A percentile compares a stretch with the other conserved stretches of the same genome.
Evolutionary conservation across 2,888 invertebrate genomes (phyloP).

Genomic region (Halictus quadricinctus): DNA sequence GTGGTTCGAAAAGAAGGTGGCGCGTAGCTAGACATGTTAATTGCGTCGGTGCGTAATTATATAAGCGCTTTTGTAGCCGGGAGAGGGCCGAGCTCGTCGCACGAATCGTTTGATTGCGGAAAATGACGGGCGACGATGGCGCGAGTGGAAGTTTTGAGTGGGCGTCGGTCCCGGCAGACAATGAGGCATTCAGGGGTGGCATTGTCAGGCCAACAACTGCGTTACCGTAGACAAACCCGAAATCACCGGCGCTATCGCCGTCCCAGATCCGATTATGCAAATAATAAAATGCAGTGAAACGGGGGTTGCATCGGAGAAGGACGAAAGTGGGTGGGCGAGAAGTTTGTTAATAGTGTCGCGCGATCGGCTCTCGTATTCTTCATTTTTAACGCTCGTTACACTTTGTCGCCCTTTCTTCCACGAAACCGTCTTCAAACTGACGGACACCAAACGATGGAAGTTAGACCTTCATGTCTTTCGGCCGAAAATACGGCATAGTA

Average conservation of each 20-base stretch:
- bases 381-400: not conserved
- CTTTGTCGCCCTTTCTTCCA: not conserved
- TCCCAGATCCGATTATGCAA: constrained; percentile 79
- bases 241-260: constrained; percentile 79
- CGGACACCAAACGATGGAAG: not conserved
- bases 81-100: constrained; percentile 49
- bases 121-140: constrained; percentile 72
- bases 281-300: constrained; percentile 74
- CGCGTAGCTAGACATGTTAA: constrained; percentile 63
- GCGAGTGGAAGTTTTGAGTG: constrained; percentile 79
- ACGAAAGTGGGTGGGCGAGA: constrained; percentile 31
- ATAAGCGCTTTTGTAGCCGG: constrained; percentile 56
- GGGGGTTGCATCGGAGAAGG: constrained; percentile 22
- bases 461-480: not conserved
- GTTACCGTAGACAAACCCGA: constrained; percentile 81
- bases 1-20: constrained; percentile 1
- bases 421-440: not conserved
- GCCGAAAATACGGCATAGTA: not conserved
- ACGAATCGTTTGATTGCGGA: constrained; percentile 78
- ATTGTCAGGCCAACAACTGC: constrained; percentile 77
- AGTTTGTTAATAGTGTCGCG: constrained; percentile 56
- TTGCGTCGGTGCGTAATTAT: constrained; percentile 66
- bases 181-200: constrained; percentile 79
- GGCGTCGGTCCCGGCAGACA: constrained; percentile 77
- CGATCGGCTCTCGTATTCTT: constrained; percentile 40